Evolutionary conservation across 2,888 invertebrate species (phyloP).

Genomic region (Andrena fulva): DNA sequence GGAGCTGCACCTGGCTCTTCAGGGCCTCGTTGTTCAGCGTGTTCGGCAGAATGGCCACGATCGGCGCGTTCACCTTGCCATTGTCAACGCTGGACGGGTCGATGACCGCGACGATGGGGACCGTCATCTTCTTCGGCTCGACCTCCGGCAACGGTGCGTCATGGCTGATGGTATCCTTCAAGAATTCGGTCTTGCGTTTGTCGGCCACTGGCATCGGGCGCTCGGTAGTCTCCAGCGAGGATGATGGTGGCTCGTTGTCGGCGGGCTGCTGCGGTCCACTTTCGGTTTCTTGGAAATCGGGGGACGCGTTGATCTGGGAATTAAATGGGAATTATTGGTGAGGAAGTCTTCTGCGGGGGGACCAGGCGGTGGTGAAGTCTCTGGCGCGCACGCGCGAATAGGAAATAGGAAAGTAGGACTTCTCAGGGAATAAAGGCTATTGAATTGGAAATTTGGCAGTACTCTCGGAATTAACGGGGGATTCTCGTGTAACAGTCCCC

Average conservation of each 20-base stretch:
- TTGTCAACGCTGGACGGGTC: slow-evolving; percentile 51
- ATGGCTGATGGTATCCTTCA: slow-evolving; percentile 62
- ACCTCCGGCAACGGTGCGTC: slow-evolving; percentile 63
- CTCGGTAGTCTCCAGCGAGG: not conserved
- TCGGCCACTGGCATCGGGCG: not conserved
- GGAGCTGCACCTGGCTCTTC: slow-evolving; percentile 40
- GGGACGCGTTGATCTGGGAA: not conserved
- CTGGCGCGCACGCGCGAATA: too few species aligned
- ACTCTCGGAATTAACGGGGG: too few species aligned
- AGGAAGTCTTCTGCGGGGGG: not conserved
- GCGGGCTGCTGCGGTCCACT: not conserved
- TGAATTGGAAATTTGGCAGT: too few species aligned
- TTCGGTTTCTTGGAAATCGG: slow-evolving; percentile 34
- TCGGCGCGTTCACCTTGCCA: slow-evolving; percentile 54
- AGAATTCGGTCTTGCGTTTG: slow-evolving; percentile 47
- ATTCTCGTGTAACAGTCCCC: too few species aligned
- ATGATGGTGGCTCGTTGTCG: not conserved
- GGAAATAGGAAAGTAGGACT: too few species aligned
- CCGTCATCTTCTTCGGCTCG: slow-evolving; percentile 44
- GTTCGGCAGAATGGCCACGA: slow-evolving; percentile 60
- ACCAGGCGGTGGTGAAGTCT: too few species aligned
- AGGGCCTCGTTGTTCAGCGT: not conserved
- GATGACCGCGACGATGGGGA: slow-evolving; percentile 69
- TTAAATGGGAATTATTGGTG: not conserved
- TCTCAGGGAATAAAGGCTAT: too few species aligned